Percentiles rank a stretch among this genome's conserved stretches.
Evolutionary conservation across 2,797 vertebrate genomes (phyloP).

Genomic region (Pelochelys cantorii): DNA sequence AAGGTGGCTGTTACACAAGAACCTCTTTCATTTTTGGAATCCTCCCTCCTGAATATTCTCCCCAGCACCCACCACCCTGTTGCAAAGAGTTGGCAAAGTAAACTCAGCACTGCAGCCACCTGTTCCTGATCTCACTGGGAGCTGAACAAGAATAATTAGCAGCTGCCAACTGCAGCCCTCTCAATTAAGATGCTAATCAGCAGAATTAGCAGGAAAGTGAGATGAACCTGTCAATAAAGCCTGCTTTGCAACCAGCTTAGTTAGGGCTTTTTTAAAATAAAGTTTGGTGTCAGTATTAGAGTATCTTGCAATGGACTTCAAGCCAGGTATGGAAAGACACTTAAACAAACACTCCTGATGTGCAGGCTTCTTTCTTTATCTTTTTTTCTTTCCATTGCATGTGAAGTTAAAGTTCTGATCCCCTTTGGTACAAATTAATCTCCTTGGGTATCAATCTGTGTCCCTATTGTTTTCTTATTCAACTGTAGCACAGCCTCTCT

Average conservation of each 20-base stretch:
- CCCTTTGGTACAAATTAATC: neutral
- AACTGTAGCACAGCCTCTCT: neutral
- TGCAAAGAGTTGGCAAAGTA: neutral
- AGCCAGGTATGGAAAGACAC: neutral
- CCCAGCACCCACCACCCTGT: neutral
- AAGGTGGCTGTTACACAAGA: neutral
- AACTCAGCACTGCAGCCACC: neutral
- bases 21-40: neutral
- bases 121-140: neutral
- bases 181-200: slow-evolving; percentile 30
- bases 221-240: accelerated
- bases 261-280: accelerated
- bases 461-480: neutral
- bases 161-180: slow-evolving; percentile 34
- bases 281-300: no score
- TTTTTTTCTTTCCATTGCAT: neutral
- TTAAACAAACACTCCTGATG: neutral
- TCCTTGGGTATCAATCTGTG: neutral
- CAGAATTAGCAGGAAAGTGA: slow-evolving; percentile 34
- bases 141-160: slow-evolving; percentile 13
- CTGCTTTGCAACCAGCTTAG: accelerated
- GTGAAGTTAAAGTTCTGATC: neutral
- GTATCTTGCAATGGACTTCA: neutral
- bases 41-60: neutral
- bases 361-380: neutral